Evolutionary conservation across 2,888 invertebrate species (phyloP), one percentile per base, ranked within the genome.

Genomic region (Isotomurus palustris): DNA sequence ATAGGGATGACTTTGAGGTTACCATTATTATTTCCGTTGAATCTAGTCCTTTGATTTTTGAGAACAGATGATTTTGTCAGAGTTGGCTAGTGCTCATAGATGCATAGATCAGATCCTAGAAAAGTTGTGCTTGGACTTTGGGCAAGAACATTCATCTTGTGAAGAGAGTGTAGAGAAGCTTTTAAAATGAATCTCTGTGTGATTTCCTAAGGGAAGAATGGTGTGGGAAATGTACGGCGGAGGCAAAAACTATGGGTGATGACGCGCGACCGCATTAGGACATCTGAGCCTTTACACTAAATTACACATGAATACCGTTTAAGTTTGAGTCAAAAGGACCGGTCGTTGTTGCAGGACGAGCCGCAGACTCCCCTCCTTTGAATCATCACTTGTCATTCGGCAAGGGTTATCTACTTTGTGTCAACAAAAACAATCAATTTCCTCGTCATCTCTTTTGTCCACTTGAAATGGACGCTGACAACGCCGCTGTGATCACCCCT

Each of bases 261-360:
- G 64, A 58, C 64, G 64, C 58, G 54, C 64, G 64, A 64, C 64
- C 60, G 35, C 45, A 49, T n/a, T 41, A 27, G 44, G 54, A 57
- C 58, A 64, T 58, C 53, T 59, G 61, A 64, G 52, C 54, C 54
- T 60, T 65, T 60, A 65, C 65, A 62, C 58, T 65, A 60, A 65
- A 65, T 65, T 65, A 62, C 48, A 59, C 62, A 35, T 58, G 56
- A 59, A 59, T 56, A 53, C 29, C 43, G 35, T 52, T 25, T 27
- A 6, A 41, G 22, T 24, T 6, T 6, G n/a, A 5, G 5, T 28
- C 47, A 24, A 29, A 47, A 24, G 29, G 47, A 5, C 14, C 22
- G 14, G 32, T 32, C 32, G 14, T 10, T 10, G 32, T 32, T 32
- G 14, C 8, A 32, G 8, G 32, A 8, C 8, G 14, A 17, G 40